Evolutionary conservation across 2,888 invertebrate species (phyloP).

Genomic region (Nebria brevicollis): DNA sequence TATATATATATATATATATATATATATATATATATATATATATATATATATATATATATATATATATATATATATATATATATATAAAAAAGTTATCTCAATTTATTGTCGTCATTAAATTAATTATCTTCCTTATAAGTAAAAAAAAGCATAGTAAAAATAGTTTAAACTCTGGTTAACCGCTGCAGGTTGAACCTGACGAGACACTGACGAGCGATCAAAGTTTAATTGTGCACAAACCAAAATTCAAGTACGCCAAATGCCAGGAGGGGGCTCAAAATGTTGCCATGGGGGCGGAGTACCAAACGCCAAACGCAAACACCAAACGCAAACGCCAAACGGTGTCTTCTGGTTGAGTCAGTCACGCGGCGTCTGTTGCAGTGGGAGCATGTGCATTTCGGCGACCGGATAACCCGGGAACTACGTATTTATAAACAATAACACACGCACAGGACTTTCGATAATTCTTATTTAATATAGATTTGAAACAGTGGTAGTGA

Average conservation of each 20-base stretch:
- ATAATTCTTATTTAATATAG: neutral
- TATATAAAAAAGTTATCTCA: no score
- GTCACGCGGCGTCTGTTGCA: constrained; percentile 22
- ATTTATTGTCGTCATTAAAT: no score
- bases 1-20: no score
- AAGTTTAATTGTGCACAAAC: neutral
- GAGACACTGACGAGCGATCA: neutral
- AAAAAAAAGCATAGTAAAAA: no score
- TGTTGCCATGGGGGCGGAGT: neutral
- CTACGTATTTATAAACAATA: neutral
- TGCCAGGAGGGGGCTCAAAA: neutral
- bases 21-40: no score
- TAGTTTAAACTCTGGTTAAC: no score
- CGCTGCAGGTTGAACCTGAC: neutral
- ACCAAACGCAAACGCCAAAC: no score
- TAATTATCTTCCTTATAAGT: no score
- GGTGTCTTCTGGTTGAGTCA: neutral
- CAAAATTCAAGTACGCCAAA: neutral
- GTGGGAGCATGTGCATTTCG: neutral
- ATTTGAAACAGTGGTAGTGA: neutral
- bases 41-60: no score
- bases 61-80: no score
- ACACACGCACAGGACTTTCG: neutral
- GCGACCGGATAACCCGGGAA: neutral
- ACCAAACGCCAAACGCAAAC: neutral